phyloP scores from a whole-genome alignment of 2,888 invertebrate species.

The Macropis europaea region DNA sequence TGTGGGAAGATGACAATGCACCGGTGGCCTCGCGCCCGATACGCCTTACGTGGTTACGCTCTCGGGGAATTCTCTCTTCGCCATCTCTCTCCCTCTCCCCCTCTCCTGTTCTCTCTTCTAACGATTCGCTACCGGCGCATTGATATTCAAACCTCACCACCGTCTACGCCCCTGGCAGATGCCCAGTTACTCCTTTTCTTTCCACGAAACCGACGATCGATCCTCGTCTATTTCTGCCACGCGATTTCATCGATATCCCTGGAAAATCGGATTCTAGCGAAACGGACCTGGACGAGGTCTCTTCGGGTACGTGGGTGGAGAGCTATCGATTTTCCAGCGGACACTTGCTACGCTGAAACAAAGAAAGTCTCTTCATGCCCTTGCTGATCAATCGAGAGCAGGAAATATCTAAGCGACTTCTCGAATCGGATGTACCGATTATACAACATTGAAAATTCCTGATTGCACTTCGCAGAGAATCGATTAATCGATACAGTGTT shows the following conservation, averaged over 20 bases:
- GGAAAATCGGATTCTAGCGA: conserved; percentile 6
- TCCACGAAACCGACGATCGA: conserved; percentile 6
- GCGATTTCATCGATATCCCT: neutral
- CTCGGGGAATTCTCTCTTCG: conserved; percentile 47
- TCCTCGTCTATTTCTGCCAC: neutral
- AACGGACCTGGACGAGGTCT: no score
- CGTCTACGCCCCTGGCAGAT: conserved; percentile 45
- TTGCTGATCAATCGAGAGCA: no score
- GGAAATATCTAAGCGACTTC: no score
- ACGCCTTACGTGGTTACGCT: conserved; percentile 57
- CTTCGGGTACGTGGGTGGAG: no score
- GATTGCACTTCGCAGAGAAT: no score
- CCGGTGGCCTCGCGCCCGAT: conserved; percentile 70
- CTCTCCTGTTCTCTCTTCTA: conserved; percentile 10
- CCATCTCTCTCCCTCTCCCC: neutral
- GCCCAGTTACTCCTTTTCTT: conserved; percentile 33
- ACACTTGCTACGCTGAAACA: no score
- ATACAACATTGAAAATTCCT: no score
- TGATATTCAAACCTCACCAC: conserved; percentile 46
- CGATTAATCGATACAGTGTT: no score
- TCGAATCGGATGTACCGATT: no score
- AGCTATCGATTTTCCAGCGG: no score
- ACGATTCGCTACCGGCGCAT: conserved; percentile 41
- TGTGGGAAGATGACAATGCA: conserved; percentile 74
- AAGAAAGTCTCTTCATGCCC: no score